These are phyloP conservation scores for Falco peregrinus DNA, from an alignment of 2,797 vertebrate species.

Conservation along the genomic window DNA sequence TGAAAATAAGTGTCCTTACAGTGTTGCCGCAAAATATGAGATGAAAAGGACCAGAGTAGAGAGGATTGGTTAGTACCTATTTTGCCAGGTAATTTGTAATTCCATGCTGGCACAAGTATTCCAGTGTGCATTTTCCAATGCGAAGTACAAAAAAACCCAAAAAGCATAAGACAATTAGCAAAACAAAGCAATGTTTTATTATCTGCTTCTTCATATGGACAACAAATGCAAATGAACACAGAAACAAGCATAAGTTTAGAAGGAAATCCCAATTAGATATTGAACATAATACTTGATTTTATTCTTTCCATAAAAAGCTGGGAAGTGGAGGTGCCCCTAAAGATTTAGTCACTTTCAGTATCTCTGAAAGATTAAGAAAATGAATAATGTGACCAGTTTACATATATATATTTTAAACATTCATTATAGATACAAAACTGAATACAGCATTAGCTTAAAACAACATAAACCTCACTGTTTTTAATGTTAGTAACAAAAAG, in stretches of 20 bases:
- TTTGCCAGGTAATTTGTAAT: not conserved
- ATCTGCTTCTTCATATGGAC: conserved; percentile 56
- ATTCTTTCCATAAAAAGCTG: conserved; percentile 59
- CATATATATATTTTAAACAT: conserved; percentile 42
- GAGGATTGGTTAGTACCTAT: not conserved
- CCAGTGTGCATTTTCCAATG: not conserved
- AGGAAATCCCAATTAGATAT: conserved; percentile 44
- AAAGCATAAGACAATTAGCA: conserved; percentile 62
- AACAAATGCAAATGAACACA: conserved; percentile 70
- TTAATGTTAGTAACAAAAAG: conserved; percentile 70
- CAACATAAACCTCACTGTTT: conserved; percentile 54
- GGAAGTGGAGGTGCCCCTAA: conserved; percentile 53
- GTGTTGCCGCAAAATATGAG: not conserved
- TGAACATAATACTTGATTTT: conserved; percentile 41
- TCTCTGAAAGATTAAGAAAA: conserved; percentile 55
- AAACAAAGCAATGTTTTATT: conserved; percentile 80
- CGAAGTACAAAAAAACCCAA: not conserved
- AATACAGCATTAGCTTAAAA: conserved; percentile 65
- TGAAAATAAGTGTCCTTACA: not conserved
- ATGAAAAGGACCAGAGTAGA: not conserved
- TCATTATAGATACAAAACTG: conserved; percentile 66
- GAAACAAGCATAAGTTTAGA: conserved; percentile 68
- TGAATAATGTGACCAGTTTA: conserved; percentile 46
- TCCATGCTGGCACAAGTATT: not conserved
- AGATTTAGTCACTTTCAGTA: conserved; percentile 53